Base-by-base conservation (phyloP, 2,888 invertebrate genomes). In the Oxystoma pomonae region DNA sequence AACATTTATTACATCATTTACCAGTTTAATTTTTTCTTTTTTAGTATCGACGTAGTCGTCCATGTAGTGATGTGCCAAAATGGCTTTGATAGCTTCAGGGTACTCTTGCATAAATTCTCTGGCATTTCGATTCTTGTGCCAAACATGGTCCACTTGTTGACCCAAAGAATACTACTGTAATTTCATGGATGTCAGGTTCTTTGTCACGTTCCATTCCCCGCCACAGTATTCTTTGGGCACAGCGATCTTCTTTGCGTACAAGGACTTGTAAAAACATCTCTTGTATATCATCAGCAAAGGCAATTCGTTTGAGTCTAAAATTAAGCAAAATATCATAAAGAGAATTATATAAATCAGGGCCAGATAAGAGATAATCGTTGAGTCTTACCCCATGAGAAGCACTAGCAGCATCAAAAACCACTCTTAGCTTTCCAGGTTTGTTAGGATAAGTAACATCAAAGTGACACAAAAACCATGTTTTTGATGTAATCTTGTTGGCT, bases 321-420 rank as follows among this genome's bases (percentile, higher is more conserved):
- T 35, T 35, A 35, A 35, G 35, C 35, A 35, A 35, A 35, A 35
- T 35, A 12, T 35, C 35, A 12, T 35, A 35, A 35, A 35, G 35
- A 35, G 35, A 35, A 35, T 35, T 35, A 35, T 35, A 35, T 35
- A 35, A 35, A 35, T 35, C 35, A 35, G 35, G 35, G 12, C 35
- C 35, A 35, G 35, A 7, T 35, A 35, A 35, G 12, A 35, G 35
- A 35, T 12, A 35, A 35, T 35, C 35, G 35, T n/a, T n/a, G n/a
- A n/a, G n/a, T 35, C 35, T 35, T 35, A 35, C 35, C 35, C 35
- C 5, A 35, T 35, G 3, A 3, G 35, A 35, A 35, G 35, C 35
- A 12, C 35, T 35, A 35, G 59, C 59, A 2, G 52, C 50, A 19
- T 59, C 59, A 59, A 59, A 55, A 12, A 59, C 51, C 63, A 71